Conservation (phyloP, 2,113 vertebrate genomes). For the Paracanthobrama guichenoti region DNA sequence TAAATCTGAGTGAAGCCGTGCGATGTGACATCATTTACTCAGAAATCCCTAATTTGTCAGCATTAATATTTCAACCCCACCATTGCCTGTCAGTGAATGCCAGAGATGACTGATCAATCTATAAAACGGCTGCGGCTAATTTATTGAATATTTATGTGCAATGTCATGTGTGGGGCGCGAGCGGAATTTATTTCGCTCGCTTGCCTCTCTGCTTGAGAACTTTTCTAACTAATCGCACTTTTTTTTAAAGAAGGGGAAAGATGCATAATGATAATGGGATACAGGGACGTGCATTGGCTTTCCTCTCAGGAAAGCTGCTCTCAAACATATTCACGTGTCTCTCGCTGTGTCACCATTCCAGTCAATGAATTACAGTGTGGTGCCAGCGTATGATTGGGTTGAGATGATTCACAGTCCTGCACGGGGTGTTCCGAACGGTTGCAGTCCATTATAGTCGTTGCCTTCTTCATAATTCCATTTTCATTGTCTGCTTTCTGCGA, state of each 20-base stretch:
- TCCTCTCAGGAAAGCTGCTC: slow-evolving; percentile 44
- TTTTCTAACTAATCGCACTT: slow-evolving; percentile 76
- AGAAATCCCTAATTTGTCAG: slow-evolving; percentile 99
- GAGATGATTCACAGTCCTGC: slow-evolving; percentile 57
- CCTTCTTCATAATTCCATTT: slow-evolving; percentile 62
- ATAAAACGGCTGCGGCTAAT: slow-evolving; percentile 94
- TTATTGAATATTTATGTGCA: slow-evolving; percentile 99
- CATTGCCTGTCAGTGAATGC: slow-evolving; percentile 96
- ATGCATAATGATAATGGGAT: slow-evolving; percentile 57
- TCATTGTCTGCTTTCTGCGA: slow-evolving; percentile 45
- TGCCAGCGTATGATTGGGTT: slow-evolving; percentile 49
- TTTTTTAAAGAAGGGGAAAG: slow-evolving; percentile 42
- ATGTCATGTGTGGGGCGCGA: slow-evolving; percentile 90
- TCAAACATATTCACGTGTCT: slow-evolving; percentile 52
- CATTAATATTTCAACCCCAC: slow-evolving; percentile 99
- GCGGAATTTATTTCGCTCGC: slow-evolving; percentile 87
- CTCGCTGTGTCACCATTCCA: slow-evolving; percentile 45
- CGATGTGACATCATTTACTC: slow-evolving; percentile 99
- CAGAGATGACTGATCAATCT: slow-evolving; percentile 99
- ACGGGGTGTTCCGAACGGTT: slow-evolving; percentile 45
- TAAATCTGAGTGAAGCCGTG: slow-evolving; percentile 98
- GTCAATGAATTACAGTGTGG: slow-evolving; percentile 53
- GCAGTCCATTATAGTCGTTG: slow-evolving; percentile 52
- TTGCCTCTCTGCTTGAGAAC: slow-evolving; percentile 82
- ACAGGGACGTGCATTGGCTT: slow-evolving; percentile 21